Percentiles rank a stretch among this genome's conserved stretches.
phyloP scores from a whole-genome alignment of 2,797 vertebrate species.

The Choloepus didactylus region DNA sequence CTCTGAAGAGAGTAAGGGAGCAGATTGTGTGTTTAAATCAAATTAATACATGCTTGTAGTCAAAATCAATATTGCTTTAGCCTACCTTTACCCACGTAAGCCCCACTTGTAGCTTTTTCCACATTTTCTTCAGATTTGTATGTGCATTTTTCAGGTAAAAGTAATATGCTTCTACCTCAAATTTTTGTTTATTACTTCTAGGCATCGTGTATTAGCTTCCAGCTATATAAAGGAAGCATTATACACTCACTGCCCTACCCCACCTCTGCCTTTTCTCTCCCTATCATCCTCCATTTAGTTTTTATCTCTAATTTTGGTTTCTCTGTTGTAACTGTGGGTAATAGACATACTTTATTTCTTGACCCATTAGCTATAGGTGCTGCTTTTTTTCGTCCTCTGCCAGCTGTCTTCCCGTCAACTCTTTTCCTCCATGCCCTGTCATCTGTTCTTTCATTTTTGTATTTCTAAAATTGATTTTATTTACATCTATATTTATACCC shows the following conservation, averaged over 20 bases:
- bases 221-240: neutral
- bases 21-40: neutral
- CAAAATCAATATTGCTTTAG: conserved; percentile 38
- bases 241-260: neutral
- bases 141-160: conserved; percentile 31
- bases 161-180: neutral
- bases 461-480: conserved; percentile 29
- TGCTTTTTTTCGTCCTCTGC: neutral
- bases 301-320: neutral
- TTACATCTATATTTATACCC: neutral
- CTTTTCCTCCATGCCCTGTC: neutral
- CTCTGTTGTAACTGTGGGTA: neutral
- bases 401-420: neutral
- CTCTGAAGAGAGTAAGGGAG: neutral
- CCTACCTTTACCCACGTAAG: neutral
- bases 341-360: conserved; percentile 36
- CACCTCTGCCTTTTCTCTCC: conserved; percentile 25
- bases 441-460: neutral
- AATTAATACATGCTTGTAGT: neutral
- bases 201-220: neutral
- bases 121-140: neutral
- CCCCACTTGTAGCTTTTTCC: neutral
- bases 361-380: neutral
- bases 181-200: conserved; percentile 42
- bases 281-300: neutral